Evolutionary conservation across 2,888 invertebrate genomes (phyloP).

Genomic region (Hartigia nigra): DNA sequence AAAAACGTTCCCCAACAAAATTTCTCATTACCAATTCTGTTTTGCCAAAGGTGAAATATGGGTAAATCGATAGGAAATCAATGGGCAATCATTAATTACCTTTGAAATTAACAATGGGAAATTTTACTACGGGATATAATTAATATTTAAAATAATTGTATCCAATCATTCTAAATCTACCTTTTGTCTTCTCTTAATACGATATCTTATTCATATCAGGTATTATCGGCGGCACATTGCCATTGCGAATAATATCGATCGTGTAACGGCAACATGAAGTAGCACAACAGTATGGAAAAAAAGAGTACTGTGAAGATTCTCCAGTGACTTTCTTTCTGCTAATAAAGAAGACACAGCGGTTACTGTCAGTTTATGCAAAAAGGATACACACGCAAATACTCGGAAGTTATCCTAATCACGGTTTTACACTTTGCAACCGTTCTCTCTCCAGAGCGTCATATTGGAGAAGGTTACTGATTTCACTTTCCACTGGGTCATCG

Average conservation of each 20-base stretch:
- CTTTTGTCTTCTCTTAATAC: too few species aligned
- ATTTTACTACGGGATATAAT: too few species aligned
- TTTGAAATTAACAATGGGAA: too few species aligned
- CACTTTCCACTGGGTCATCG: neutral
- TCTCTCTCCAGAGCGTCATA: neutral
- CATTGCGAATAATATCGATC: neutral
- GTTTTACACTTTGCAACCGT: neutral
- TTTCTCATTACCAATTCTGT: too few species aligned
- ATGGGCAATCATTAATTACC: too few species aligned
- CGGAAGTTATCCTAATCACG: neutral
- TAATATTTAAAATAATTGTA: too few species aligned
- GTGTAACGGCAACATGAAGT: neutral
- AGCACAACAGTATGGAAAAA: neutral
- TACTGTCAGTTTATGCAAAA: neutral
- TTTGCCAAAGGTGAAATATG: too few species aligned
- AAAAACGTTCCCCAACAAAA: too few species aligned
- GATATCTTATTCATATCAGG: too few species aligned
- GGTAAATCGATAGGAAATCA: too few species aligned
- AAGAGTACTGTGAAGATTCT: neutral
- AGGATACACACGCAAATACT: neutral
- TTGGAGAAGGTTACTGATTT: slow-evolving; percentile 7
- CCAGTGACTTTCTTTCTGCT: neutral
- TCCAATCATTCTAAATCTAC: too few species aligned
- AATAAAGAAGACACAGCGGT: neutral
- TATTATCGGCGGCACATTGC: neutral